Conservation (phyloP, 2,113 vertebrate genomes). For the Sinocyclocheilus anophthalmus region DNA sequence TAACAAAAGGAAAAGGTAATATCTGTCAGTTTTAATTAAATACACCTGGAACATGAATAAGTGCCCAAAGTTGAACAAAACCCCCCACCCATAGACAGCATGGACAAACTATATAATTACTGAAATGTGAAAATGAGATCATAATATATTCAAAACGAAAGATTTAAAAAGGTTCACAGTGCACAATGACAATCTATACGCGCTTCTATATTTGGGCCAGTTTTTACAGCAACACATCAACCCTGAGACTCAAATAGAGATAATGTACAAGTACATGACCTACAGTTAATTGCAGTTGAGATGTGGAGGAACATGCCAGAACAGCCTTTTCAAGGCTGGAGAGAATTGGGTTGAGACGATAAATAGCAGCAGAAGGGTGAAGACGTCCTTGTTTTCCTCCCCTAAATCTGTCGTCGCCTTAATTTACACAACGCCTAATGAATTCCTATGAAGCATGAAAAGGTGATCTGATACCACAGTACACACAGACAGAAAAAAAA, state of each 20-base stretch:
- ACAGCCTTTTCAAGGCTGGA: constrained; percentile 46
- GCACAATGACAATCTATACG: background rate
- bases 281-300: constrained; percentile 46
- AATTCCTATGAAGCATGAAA: constrained; percentile 52
- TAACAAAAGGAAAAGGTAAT: background rate
- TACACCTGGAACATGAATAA: background rate
- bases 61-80: background rate
- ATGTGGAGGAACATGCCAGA: constrained; percentile 39
- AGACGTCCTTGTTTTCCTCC: constrained; percentile 54
- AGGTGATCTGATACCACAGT: constrained; percentile 52
- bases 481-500: background rate
- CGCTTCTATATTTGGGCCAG: background rate
- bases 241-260: constrained; percentile 30
- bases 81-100: background rate
- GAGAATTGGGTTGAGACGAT: constrained; percentile 46
- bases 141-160: constrained; percentile 1
- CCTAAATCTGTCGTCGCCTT: constrained; percentile 58
- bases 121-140: background rate
- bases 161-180: background rate
- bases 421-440: constrained; percentile 58
- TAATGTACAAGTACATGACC: constrained; percentile 45
- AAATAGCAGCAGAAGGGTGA: constrained; percentile 57
- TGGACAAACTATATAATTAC: background rate
- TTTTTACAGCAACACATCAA: constrained; percentile 16
- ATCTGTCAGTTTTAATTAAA: background rate